Evolutionary conservation across 2,888 invertebrate genomes (phyloP), one percentile per base, ranked within the genome.

Genomic region (Artemia sinica): DNA sequence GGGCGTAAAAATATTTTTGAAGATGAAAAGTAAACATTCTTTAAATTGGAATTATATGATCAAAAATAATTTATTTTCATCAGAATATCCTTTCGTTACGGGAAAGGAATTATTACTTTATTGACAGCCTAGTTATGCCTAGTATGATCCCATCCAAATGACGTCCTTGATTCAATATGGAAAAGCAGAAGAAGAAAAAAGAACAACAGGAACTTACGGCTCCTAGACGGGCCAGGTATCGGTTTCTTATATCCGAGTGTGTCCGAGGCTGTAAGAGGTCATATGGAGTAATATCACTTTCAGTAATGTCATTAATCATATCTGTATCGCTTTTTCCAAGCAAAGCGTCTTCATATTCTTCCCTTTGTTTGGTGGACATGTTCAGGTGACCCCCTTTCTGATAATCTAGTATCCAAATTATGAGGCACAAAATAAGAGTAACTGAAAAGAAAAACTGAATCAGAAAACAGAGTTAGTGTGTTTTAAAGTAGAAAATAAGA

Each of bases 351-450:
- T 78, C 77, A 72, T 76, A 76, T 66, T 76, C 73, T 69, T 82
- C 82, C 73, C 86, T 81, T 76, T 82, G 80, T 68, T 77, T 78
- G 51, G 85, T 85, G 51, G 86, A 83, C 85, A 89, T 84, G 75
- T 89, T 89, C 3, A 90, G 80, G 72, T 84, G 81, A 71, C 88
- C 88, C 73, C 83, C 82, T 68, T 78, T 82, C 66, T 82, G 82
- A n/a, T 82, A 81, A 76, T 91, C 88, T 72, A 85, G 79, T 49
- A 87, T 81, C 82, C 86, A 89, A 72, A 92, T 85, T 13, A 85
- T 78, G 67, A 87, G 80, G 13, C 86, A 85, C n/a, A 86, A 83
- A 72, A 88, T 78, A 69, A 91, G 78, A 1, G 91, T 84, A 75
- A 88, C 89, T 87, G 75, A 73, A 77, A 78, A 72, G 71, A 74